Evolutionary conservation across 1,140 invertebrate species (phyloP).

Genomic region (Scaptomyza hsui): DNA sequence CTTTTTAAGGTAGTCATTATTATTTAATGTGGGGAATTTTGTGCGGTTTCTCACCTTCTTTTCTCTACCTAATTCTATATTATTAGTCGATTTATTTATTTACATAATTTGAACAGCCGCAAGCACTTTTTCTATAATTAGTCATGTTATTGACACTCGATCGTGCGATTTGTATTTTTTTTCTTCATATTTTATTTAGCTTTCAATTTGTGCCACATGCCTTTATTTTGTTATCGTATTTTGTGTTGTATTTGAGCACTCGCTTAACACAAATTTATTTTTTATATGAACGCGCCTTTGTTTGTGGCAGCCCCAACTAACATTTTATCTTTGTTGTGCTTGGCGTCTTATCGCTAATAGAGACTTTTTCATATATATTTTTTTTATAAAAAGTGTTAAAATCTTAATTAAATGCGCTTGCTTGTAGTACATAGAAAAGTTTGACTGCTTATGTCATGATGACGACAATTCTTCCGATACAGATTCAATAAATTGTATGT

Average conservation of each 20-base stretch:
- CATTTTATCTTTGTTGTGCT: constrained; percentile 40
- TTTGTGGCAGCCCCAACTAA: constrained; percentile 25
- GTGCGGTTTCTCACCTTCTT: neutral
- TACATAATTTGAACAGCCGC: constrained; percentile 5
- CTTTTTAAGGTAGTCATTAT: too few relatives aligned
- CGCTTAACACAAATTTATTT: neutral
- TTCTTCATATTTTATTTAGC: constrained; percentile 5
- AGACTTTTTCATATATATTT: constrained; percentile 26
- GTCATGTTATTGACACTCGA: constrained; percentile 49
- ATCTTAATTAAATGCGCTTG: constrained; percentile 49
- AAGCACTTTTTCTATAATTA: constrained; percentile 42
- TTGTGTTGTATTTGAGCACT: constrained; percentile 14
- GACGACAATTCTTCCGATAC: constrained; percentile 43
- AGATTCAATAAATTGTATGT: constrained; percentile 5
- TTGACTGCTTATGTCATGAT: constrained; percentile 36
- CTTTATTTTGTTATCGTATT: constrained; percentile 39
- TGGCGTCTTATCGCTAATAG: constrained; percentile 27
- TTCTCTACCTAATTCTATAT: neutral
- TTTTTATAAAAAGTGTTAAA: constrained; percentile 34
- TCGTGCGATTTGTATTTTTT: constrained; percentile 1
- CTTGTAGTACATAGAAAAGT: neutral
- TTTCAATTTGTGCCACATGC: constrained; percentile 20
- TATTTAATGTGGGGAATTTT: neutral
- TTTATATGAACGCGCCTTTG: constrained; percentile 48
- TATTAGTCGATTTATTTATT: constrained; percentile 7